Base-by-base conservation (phyloP, 2,113 vertebrate genomes). In the Tringa solitaria region DNA sequence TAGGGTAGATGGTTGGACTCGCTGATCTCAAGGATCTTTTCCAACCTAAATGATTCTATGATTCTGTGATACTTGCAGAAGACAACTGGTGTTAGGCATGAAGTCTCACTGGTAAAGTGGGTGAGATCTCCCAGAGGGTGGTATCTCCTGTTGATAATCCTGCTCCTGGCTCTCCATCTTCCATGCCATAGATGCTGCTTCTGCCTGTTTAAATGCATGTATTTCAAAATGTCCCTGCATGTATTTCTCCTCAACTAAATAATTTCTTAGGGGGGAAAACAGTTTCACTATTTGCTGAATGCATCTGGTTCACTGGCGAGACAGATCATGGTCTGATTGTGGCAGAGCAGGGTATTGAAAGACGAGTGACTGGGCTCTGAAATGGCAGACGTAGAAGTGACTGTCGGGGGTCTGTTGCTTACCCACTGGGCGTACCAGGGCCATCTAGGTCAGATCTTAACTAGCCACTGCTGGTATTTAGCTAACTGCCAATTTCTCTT, bases 261-360 rank as follows among this genome's bases (percentile, higher is more conserved):
- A 37, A 63, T 75, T 75, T 82, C 19, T 64, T 33, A 3, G 1
- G 8, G 7, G 14, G 3, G 5, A 9, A 69, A 32, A 32, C 4
- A 76, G 13, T 89, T 84, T 53, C 26, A 41, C 20, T 81, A 1
- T 50, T 48, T n/a, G 35, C 33, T 56, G 64, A 72, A 41, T 2
- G 3, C 13, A 48, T 22, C 13, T 33, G 5, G 81, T 84, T 59
- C n/a, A 41, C 27, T 39, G 37, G 33, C 76, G 74, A 69, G 43
- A 41, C 39, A 32, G n/a, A 18, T 32, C 0, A 0, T 9, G 32
- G 28, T 64, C 53, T 54, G 53, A 54, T 54, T 6, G 9, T 30
- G 84, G 89, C 41, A 80, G 64, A 87, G 63, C 33, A n/a, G 46
- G 11, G 7, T 46, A 22, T 28, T 70, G 64, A 79, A 41, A 33